A percentile compares a stretch with the other conserved stretches of the same genome.
These are phyloP conservation scores for Pedionomus torquatus DNA, from an alignment of 2,113 vertebrate species.

Conservation along the genomic window DNA sequence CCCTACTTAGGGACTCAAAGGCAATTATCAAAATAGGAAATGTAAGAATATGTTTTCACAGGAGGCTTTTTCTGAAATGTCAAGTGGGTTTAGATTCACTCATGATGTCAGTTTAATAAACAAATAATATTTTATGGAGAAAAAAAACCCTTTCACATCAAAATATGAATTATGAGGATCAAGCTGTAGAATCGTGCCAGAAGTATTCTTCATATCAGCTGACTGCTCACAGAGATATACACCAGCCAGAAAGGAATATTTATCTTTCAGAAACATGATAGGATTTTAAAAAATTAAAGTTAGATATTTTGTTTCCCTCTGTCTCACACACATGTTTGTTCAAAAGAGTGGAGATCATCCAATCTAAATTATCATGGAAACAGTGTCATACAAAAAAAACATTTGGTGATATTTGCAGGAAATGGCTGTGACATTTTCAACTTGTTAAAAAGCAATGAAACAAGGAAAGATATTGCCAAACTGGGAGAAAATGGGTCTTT, in stretches of 20 bases:
- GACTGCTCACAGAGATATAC: not conserved
- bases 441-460: slow-evolving; percentile 57
- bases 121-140: not conserved
- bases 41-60: not conserved
- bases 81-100: not conserved
- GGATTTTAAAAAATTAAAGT: not conserved
- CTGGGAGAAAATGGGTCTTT: not conserved
- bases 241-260: not conserved
- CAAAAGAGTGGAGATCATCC: not conserved
- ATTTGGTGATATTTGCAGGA: slow-evolving; percentile 59
- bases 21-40: not conserved
- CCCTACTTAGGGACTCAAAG: not conserved
- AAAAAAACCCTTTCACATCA: not conserved
- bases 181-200: not conserved
- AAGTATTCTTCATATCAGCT: not conserved
- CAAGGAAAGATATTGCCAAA: slow-evolving; percentile 2
- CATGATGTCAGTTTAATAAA: not conserved
- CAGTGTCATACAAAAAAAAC: not conserved
- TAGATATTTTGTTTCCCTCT: not conserved
- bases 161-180: not conserved
- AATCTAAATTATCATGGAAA: slow-evolving; percentile 20
- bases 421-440: slow-evolving; percentile 55
- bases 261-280: not conserved
- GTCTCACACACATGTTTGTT: not conserved
- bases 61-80: not conserved